A percentile compares a stretch with the other conserved stretches of the same genome.
Evolutionary conservation across 2,797 vertebrate species (phyloP).

Genomic region (Kryptolebias ocellatus): DNA sequence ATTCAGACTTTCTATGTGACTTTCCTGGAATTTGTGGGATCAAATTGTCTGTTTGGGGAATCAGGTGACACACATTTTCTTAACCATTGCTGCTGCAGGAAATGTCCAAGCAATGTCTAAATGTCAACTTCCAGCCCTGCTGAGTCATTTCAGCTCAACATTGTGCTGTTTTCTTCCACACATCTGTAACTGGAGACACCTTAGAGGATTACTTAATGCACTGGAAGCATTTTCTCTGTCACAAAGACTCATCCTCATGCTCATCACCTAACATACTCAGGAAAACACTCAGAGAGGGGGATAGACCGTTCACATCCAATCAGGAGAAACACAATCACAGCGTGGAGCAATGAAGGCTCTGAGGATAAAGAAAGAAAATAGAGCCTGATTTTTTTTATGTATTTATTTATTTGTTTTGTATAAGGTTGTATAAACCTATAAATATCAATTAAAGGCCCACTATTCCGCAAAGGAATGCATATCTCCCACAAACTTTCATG

Average conservation of each 20-base stretch:
- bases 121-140: slow-evolving; percentile 32
- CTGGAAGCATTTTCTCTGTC: slow-evolving; percentile 46
- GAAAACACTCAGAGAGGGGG: slow-evolving; percentile 28
- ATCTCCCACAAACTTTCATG: no score
- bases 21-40: not conserved
- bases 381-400: not conserved
- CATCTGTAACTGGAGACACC: slow-evolving; percentile 59
- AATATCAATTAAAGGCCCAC: no score
- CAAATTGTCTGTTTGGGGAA: not conserved
- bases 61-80: not conserved
- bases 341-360: no score
- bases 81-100: not conserved
- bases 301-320: slow-evolving; percentile 17
- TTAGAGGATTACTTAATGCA: slow-evolving; percentile 60
- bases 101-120: slow-evolving; percentile 6
- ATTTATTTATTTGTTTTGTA: no score
- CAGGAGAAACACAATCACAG: no score
- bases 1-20: not conserved
- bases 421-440: no score
- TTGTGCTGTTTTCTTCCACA: slow-evolving; percentile 32
- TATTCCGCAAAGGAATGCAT: no score
- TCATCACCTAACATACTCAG: slow-evolving; percentile 26
- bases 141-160: slow-evolving; percentile 50
- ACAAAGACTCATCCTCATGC: slow-evolving; percentile 24
- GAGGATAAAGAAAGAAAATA: not conserved